phyloP scores from a whole-genome alignment of 2,888 invertebrate genomes.

The Lottia scabra region DNA sequence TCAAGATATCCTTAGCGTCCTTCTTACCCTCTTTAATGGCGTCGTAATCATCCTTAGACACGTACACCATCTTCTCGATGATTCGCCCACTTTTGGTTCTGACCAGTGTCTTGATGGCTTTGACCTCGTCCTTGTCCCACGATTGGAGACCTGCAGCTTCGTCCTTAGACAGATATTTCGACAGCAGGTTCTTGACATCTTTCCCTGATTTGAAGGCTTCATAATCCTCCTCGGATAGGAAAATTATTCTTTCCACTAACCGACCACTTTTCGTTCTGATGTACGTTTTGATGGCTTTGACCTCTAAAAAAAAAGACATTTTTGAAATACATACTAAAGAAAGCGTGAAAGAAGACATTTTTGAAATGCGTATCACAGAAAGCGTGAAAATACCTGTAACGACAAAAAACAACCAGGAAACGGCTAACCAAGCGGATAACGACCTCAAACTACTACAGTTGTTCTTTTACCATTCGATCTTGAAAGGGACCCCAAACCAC shows the following conservation, averaged over 20 bases:
- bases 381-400: too few species aligned
- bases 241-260: conserved; percentile 62
- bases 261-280: conserved; percentile 67
- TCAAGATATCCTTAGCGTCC: conserved; percentile 57
- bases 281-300: conserved; percentile 65
- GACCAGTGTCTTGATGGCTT: conserved; percentile 65
- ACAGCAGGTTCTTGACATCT: conserved; percentile 48
- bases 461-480: too few species aligned
- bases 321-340: too few species aligned
- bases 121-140: conserved; percentile 67
- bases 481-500: too few species aligned
- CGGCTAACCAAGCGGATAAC: too few species aligned
- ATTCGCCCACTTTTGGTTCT: conserved; percentile 66
- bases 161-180: conserved; percentile 64
- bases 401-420: too few species aligned
- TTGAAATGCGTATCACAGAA: too few species aligned
- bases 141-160: conserved; percentile 61
- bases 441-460: too few species aligned
- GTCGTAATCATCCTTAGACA: conserved; percentile 66
- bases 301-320: conserved; percentile 53
- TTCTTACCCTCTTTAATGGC: conserved; percentile 60
- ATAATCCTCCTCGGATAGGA: conserved; percentile 65
- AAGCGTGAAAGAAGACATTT: too few species aligned
- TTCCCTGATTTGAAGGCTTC: conserved; percentile 63
- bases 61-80: conserved; percentile 63